phyloP scores from a whole-genome alignment of 2,888 invertebrate genomes.

The Stramonita haemastoma region DNA sequence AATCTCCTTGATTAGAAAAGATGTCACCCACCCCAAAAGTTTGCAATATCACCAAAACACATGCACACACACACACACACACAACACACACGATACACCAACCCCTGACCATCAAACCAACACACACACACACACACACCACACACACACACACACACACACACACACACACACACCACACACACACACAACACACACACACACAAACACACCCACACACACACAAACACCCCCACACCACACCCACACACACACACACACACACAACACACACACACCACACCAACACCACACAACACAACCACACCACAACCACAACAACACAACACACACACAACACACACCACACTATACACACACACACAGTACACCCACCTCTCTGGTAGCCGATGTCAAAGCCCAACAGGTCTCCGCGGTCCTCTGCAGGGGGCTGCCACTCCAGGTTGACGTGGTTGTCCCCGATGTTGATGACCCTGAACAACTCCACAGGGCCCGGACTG shows the following conservation, averaged over 20 bases:
- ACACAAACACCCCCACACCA: neutral
- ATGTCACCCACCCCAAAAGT: too few species aligned
- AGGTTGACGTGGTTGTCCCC: conserved; percentile 80
- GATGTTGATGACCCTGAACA: conserved; percentile 60
- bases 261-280: neutral
- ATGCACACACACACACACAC: too few species aligned
- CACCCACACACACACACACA: neutral
- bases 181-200: too few species aligned
- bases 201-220: neutral
- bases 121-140: too few species aligned
- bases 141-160: too few species aligned
- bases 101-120: too few species aligned
- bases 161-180: too few species aligned
- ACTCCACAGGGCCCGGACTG: conserved; percentile 70
- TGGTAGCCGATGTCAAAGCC: conserved; percentile 96
- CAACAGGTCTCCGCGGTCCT: conserved; percentile 93
- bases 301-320: neutral
- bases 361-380: conserved; percentile 77
- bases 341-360: neutral
- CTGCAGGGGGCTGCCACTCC: conserved; percentile 93
- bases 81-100: too few species aligned
- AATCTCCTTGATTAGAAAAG: too few species aligned
- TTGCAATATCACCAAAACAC: too few species aligned
- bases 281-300: conserved; percentile 58
- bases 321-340: neutral